Evolutionary conservation across 2,888 invertebrate species (phyloP).

Genomic region (Euzetes globulus): DNA sequence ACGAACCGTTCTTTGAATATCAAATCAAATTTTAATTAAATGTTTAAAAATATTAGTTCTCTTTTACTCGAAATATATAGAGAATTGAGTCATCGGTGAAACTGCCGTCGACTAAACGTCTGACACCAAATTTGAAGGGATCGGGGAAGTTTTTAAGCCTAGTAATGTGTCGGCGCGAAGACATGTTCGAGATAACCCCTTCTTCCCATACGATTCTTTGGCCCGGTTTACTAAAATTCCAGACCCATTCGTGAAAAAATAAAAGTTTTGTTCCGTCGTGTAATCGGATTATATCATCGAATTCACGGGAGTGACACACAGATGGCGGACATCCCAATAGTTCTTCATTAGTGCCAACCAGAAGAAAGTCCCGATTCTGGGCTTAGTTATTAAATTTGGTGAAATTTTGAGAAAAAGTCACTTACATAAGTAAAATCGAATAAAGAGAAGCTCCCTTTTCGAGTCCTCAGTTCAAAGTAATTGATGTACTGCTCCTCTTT

Average conservation of each 20-base stretch:
- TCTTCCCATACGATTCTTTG: background rate
- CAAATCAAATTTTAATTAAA: background rate
- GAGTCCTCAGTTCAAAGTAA: slow-evolving; percentile 7
- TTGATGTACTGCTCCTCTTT: background rate
- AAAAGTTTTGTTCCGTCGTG: background rate
- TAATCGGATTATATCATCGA: slow-evolving; percentile 17
- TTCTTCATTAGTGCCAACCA: background rate
- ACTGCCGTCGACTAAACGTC: slow-evolving; percentile 3
- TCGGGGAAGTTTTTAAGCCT: background rate
- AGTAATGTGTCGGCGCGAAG: background rate
- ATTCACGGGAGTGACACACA: background rate
- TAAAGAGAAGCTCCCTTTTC: slow-evolving; percentile 1
- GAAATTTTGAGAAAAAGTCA: background rate
- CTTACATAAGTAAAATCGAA: background rate
- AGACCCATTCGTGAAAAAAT: background rate
- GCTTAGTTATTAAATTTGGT: background rate
- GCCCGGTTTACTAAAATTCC: background rate
- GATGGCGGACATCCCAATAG: slow-evolving; percentile 17
- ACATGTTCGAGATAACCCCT: background rate
- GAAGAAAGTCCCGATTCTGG: slow-evolving; percentile 2
- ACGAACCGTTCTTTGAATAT: background rate
- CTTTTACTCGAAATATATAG: background rate
- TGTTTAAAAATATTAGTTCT: background rate
- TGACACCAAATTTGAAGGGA: background rate
- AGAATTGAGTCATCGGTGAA: background rate